These are phyloP conservation scores for Barbus barbus DNA, from an alignment of 2,113 vertebrate species.

Conservation along the genomic window DNA sequence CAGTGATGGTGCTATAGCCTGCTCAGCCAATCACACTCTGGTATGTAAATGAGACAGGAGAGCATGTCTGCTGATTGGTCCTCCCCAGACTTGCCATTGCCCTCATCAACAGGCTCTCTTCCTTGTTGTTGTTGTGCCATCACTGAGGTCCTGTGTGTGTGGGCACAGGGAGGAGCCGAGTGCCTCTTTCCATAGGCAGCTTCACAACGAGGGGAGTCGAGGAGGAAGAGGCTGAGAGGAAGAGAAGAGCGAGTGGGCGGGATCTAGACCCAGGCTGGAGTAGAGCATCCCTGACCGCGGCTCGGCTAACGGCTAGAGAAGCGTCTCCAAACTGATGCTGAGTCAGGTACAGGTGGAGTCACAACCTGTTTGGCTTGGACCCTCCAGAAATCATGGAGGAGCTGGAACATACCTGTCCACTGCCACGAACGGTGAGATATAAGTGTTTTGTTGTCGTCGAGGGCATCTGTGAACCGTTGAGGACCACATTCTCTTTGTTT, in stretches of 20 bases:
- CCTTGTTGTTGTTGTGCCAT: constrained; percentile 73
- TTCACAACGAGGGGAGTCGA: not conserved
- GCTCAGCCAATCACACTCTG: constrained; percentile 78
- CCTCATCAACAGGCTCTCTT: constrained; percentile 65
- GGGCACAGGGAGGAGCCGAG: constrained; percentile 6
- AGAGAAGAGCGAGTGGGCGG: constrained; percentile 63
- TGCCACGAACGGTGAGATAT: constrained; percentile 89
- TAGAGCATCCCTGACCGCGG: constrained; percentile 66
- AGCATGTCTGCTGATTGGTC: constrained; percentile 67
- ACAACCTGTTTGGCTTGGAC: constrained; percentile 83
- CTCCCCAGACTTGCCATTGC: constrained; percentile 54
- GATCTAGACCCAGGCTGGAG: constrained; percentile 57
- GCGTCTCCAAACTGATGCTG: constrained; percentile 89
- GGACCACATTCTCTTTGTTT: not conserved
- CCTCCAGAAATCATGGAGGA: constrained; percentile 93
- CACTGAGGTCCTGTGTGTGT: constrained; percentile 63
- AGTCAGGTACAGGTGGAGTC: constrained; percentile 89
- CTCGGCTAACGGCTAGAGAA: constrained; percentile 65
- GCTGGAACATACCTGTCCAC: constrained; percentile 96
- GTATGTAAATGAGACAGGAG: constrained; percentile 73
- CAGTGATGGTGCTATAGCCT: constrained; percentile 70
- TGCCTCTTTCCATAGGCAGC: not conserved
- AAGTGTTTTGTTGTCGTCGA: constrained; percentile 8
- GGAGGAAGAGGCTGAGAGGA: constrained; percentile 37
- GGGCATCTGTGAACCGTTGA: not conserved